Evolutionary conservation across 2,797 vertebrate genomes (phyloP), one percentile per base, ranked within the genome.

Genomic region (Staurois parvus): DNA sequence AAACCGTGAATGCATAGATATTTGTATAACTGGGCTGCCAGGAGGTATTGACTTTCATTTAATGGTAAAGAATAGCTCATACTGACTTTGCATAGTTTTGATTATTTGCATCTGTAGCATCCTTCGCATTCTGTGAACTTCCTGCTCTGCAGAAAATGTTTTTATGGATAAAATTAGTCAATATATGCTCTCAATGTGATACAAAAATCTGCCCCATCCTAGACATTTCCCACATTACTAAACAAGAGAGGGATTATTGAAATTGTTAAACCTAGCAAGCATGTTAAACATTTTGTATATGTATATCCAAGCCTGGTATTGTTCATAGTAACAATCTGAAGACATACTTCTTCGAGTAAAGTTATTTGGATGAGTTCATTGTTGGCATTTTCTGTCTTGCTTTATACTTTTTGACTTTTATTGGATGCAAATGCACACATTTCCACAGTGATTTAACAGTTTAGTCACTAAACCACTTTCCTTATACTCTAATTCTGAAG

Each of bases 21-120:
- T 87, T 83, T 87, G 85, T 87, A 83, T 84, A 87, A 83, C 81
- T 79, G 85, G 62, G 40, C 64, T 83, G 42, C 70, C 76, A 42
- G 32, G 2, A 75, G 26, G 66, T 75, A 79, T 87, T 75, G 45
- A 26, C 68, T 83, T 83, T 42, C 81, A 62, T 84, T 26, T 67
- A 26, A 28, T 62, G 56, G 19, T 83, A 66, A n/a, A 29, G 40
- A 30, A 62, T 40, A 40, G 24, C 28, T 83, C 10, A 12, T 12
- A 34, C n/a, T 59, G 45, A 59, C 12, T 87, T 87, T 87, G 76
- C 85, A 79, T 87, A 79, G 76, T 42, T 87, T 87, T 84, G 70
- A 21, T 52, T 34, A 79, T 87, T 87, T 87, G 76, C 85, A 87
- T 87, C 59, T 69, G 34, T 73, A 68, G 74, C 17, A 76, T 79